These are phyloP conservation scores for Psittacus erithacus DNA, from an alignment of 2,113 vertebrate species.

Conservation along the genomic window DNA sequence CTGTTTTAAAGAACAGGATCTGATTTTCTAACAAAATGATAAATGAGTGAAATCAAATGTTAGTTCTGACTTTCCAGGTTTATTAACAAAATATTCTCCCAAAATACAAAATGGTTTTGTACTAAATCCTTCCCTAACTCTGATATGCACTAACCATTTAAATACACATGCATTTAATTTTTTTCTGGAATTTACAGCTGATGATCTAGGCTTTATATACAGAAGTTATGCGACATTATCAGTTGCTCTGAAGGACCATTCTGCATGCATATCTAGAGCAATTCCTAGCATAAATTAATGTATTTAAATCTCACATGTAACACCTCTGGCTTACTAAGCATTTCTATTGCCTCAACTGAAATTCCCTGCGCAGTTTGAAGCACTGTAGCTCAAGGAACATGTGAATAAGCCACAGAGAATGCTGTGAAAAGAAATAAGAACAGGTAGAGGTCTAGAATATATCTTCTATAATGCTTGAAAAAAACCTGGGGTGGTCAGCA, in stretches of 20 bases:
- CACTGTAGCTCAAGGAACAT: not conserved
- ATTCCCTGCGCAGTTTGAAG: not conserved
- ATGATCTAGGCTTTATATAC: not conserved
- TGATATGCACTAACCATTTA: not conserved
- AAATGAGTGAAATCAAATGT: not conserved
- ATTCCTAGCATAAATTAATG: not conserved
- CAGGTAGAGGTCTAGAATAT: not conserved
- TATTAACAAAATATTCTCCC: not conserved
- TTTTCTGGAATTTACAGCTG: not conserved
- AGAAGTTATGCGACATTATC: not conserved
- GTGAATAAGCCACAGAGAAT: not conserved
- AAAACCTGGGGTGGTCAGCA: not conserved
- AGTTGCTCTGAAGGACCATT: not conserved
- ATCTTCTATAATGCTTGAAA: not conserved
- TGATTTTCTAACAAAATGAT: not conserved
- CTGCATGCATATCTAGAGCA: not conserved
- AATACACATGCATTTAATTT: not conserved
- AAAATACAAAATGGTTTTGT: not conserved
- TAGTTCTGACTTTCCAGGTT: not conserved
- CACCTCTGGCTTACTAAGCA: not conserved
- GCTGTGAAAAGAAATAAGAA: not conserved
- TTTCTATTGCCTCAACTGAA: not conserved
- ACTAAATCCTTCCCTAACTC: not conserved
- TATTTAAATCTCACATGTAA: not conserved
- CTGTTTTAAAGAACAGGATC: not conserved